phyloP scores from a whole-genome alignment of 2,888 invertebrate species.

The Koerneria pararmatus region DNA sequence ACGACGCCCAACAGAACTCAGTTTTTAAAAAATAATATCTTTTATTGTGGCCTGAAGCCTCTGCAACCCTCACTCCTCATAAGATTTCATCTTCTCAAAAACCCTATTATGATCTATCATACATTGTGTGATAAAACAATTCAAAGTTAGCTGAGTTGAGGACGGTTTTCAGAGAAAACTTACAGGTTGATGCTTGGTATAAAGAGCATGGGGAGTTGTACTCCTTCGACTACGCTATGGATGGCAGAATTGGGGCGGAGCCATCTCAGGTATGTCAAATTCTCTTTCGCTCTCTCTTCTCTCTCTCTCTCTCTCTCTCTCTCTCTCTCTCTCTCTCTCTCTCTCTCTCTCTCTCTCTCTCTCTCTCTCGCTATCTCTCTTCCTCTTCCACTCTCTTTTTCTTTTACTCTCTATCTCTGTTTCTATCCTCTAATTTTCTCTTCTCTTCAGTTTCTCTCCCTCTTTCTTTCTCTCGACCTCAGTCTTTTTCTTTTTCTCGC shows the following conservation, averaged over 20 bases:
- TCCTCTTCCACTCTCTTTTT: constrained; percentile 8
- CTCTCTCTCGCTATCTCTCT: background rate
- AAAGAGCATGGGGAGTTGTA: constrained; percentile 39
- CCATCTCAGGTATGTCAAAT: background rate
- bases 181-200: background rate
- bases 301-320: background rate
- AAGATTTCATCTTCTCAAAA: no score
- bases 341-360: constrained; percentile 5
- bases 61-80: no score
- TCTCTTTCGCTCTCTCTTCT: background rate
- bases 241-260: constrained; percentile 16
- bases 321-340: background rate
- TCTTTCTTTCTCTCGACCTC: no score
- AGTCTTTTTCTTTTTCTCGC: no score
- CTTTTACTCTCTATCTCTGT: no score
- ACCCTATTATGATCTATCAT: no score
- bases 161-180: background rate
- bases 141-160: background rate
- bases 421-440: no score
- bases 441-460: no score
- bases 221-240: constrained; percentile 34
- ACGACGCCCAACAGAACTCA: no score
- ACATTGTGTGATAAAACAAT: no score
- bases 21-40: background rate
- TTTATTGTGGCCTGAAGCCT: no score